Conservation (phyloP, 2,113 vertebrate genomes). For the Serinus canaria region DNA sequence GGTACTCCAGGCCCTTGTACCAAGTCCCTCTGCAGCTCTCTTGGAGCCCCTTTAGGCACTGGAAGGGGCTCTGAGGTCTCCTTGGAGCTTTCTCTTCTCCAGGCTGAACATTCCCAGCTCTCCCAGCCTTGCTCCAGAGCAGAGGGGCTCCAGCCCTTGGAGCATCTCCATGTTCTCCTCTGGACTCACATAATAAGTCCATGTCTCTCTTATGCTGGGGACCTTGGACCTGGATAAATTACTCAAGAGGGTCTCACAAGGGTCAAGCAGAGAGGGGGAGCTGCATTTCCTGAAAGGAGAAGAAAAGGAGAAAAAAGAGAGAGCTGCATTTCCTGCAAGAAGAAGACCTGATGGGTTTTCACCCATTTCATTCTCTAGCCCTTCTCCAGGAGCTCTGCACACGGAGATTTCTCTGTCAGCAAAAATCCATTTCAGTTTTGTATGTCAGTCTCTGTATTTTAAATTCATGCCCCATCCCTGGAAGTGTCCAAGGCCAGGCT, state of each 20-base stretch:
- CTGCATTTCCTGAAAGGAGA: neutral
- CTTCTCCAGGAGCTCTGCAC: neutral
- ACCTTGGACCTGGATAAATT: neutral
- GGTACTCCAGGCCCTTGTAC: fast-evolving
- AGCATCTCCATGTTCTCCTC: neutral
- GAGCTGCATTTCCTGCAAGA: neutral
- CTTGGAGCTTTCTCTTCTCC: neutral
- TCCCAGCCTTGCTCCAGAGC: neutral
- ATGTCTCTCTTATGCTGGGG: neutral
- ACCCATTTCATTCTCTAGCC: neutral
- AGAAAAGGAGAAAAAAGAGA: neutral
- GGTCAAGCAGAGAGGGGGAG: neutral
- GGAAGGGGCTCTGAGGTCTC: neutral
- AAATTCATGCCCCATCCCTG: neutral
- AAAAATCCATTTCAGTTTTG: neutral
- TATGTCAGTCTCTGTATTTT: neutral
- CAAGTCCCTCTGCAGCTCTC: neutral
- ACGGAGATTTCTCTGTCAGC: neutral
- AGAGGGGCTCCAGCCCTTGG: neutral
- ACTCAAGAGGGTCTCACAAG: neutral
- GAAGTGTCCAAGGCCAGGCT: neutral
- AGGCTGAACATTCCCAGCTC: fast-evolving
- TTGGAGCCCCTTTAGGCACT: fast-evolving
- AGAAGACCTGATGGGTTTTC: neutral
- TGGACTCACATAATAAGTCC: neutral